These are phyloP conservation scores for Prosopocoilus inquinatus DNA, from an alignment of 2,888 invertebrate species.

Conservation along the genomic window DNA sequence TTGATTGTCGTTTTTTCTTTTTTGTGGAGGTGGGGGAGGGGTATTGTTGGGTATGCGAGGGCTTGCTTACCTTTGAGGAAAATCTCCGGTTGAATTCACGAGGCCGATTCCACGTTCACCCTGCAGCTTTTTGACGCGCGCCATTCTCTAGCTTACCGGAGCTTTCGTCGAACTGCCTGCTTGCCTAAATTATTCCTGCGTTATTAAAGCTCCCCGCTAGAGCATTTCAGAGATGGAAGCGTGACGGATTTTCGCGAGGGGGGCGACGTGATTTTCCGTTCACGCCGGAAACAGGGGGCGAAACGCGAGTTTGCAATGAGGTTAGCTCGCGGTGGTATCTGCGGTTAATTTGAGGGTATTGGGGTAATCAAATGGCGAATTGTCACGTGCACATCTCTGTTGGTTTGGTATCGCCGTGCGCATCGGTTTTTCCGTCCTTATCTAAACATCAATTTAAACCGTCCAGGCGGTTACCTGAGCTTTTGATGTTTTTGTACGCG, in stretches of 20 bases:
- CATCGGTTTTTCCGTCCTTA: constrained; percentile 41
- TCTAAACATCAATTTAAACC: constrained; percentile 45
- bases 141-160: constrained; percentile 31
- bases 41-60: no score
- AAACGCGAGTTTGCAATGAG: no score
- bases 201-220: constrained; percentile 6
- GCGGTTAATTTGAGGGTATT: no score
- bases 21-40: no score
- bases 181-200: constrained; percentile 10
- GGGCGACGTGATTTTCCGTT: no score
- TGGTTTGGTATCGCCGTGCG: constrained; percentile 30
- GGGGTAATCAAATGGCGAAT: no score
- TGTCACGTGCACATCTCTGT: constrained; percentile 19
- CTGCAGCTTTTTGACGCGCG: constrained; percentile 13
- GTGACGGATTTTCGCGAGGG: not conserved
- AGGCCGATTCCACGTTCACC: not conserved
- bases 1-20: no score
- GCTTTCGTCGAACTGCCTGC: constrained; percentile 26
- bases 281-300: no score
- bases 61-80: no score
- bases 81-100: no score
- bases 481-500: constrained; percentile 33
- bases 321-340: no score
- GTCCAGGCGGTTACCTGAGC: constrained; percentile 37
- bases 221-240: constrained; percentile 17